Evolutionary conservation across 92 coral and sea anemone species (phyloP).

Genomic region (Actinernus sp.): DNA sequence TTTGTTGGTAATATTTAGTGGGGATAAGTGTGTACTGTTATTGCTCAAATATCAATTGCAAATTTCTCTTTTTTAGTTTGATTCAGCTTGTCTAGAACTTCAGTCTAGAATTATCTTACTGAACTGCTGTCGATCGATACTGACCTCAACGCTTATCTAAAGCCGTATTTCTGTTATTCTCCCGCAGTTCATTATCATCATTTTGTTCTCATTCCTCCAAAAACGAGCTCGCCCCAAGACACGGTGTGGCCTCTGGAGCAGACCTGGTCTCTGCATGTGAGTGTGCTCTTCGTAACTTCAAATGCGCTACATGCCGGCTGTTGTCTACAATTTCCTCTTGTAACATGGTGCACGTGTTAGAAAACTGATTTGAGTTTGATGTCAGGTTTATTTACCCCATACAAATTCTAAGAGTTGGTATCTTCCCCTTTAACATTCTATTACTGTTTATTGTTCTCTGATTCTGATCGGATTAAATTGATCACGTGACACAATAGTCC

Average conservation of each 20-base stretch:
- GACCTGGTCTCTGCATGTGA: slow-evolving; percentile 79
- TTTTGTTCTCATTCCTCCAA: slow-evolving; percentile 45
- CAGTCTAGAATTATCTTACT: background rate
- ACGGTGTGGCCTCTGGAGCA: slow-evolving; percentile 22
- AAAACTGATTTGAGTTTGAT: too few relatives aligned
- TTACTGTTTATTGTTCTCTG: too few relatives aligned
- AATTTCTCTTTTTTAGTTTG: background rate
- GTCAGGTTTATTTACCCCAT: too few relatives aligned
- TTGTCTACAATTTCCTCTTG: background rate
- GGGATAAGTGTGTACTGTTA: too few relatives aligned
- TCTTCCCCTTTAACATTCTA: too few relatives aligned
- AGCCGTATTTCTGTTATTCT: background rate
- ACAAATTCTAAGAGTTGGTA: too few relatives aligned
- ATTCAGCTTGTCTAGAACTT: background rate
- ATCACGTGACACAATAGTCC: too few relatives aligned
- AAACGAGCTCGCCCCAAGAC: slow-evolving; percentile 21
- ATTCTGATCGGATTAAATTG: too few relatives aligned
- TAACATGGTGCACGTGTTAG: background rate
- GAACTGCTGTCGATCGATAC: background rate
- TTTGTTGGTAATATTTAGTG: too few relatives aligned
- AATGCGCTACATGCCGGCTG: too few relatives aligned
- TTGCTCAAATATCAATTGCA: too few relatives aligned
- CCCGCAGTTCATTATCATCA: slow-evolving; percentile 46
- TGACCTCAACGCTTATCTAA: background rate
- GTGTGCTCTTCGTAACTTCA: slow-evolving; percentile 1